Conservation (phyloP, 2,888 invertebrate species). For the Caenorhabditis afra region DNA sequence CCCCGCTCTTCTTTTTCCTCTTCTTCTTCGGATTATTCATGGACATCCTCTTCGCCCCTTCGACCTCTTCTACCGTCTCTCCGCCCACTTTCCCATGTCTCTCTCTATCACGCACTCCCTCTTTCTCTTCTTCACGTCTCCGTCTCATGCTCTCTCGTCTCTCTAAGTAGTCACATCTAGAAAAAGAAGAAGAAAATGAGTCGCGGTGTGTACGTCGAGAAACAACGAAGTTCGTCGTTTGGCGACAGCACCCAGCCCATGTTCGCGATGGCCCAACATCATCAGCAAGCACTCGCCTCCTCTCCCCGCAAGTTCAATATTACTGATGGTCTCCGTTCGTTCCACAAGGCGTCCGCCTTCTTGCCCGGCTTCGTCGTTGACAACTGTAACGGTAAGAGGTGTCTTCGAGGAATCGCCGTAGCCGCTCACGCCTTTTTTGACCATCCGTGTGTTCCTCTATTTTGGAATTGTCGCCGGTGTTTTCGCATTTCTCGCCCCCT, state of each 20-base stretch:
- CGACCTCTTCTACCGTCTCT: conserved; percentile 15
- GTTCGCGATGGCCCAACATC: conserved; percentile 52
- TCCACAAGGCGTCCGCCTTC: conserved; percentile 75
- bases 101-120: background rate
- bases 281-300: conserved; percentile 35
- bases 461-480: conserved; percentile 1
- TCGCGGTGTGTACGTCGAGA: conserved; percentile 44
- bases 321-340: conserved; percentile 67
- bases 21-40: conserved; percentile 28
- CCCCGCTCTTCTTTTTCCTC: background rate
- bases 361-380: conserved; percentile 76
- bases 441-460: background rate
- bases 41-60: conserved; percentile 14
- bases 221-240: conserved; percentile 60
- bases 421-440: background rate
- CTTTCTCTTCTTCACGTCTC: conserved; percentile 1
- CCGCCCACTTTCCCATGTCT: conserved; percentile 23
- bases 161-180: conserved; percentile 36
- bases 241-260: conserved; percentile 56
- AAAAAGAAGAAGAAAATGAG: conserved; percentile 29
- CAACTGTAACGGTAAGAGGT: conserved; percentile 71
- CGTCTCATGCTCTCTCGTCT: conserved; percentile 6
- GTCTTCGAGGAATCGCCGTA: background rate
- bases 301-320: conserved; percentile 59
- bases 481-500: background rate